Evolutionary conservation across 2,888 invertebrate genomes (phyloP), one percentile per base, ranked within the genome.

Genomic region (Steinernema hermaphroditum): DNA sequence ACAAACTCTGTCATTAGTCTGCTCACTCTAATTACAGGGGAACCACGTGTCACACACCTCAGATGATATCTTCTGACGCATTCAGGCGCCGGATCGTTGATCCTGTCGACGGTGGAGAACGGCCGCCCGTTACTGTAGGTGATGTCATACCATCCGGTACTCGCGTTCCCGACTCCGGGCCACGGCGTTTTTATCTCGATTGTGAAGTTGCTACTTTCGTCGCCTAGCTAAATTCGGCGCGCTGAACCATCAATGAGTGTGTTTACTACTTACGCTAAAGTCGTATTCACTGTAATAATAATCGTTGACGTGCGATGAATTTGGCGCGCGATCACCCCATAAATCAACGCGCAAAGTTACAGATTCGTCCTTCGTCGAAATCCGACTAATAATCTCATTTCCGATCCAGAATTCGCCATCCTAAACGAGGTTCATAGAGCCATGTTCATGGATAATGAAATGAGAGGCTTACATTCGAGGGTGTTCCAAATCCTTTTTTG

Each of bases 61-160:
- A 83, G 75, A 69, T 83, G 78, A 71, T 76, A 83, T 62, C 78
- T 75, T 4, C 76, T 78, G 24, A 81, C 78, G 62, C 82, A 83
- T 44, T 79, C 76, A 12, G 70, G 69, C 22, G 71, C 62, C 24
- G 80, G 79, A 54, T 83, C 83, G 70, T 83, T 81, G 50, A 81
- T 83, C 32, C 75, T 71, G 62, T 83, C 83, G 62, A 83, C 57
- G 4, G 83, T 83, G 19, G 81, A 81, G 70, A 83, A 83, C 16
- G 77, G 79, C 9, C 77, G 72, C 0, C 79, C 79, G 57, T 74
- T 74, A 16, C 76, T 76, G 68, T 74, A 81, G 19, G 81, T 83
- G 71, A 83, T 71, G 54, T 83, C 80, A 54, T 74, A 79, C 83
- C 83, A 83, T 9, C 78, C 81, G 19, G 78, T 74, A 9, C 78